A percentile compares a stretch with the other conserved stretches of the same genome.
These are phyloP conservation scores for Fratercula arctica DNA, from an alignment of 2,797 vertebrate species.

Conservation along the genomic window DNA sequence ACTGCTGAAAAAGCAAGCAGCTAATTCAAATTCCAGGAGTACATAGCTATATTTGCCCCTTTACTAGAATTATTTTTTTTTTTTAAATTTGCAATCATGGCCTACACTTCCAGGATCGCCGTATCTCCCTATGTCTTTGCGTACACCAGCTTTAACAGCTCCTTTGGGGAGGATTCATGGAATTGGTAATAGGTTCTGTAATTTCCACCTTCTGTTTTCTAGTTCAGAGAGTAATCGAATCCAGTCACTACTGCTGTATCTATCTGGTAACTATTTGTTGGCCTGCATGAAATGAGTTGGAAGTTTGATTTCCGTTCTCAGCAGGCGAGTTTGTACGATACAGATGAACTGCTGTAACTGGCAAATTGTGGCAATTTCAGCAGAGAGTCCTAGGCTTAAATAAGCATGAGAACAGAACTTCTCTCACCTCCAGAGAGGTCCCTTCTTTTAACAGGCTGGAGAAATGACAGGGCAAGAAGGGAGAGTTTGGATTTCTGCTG, in stretches of 20 bases:
- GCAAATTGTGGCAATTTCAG: conserved; percentile 51
- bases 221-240: conserved; percentile 41
- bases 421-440: not conserved
- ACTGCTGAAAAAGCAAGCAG: not conserved
- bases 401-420: not conserved
- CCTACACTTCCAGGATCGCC: not conserved
- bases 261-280: conserved; percentile 17
- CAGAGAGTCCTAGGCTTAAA: not conserved
- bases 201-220: conserved; percentile 53
- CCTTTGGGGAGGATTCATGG: not conserved
- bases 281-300: conserved; percentile 40
- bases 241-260: not conserved
- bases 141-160: not conserved
- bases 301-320: conserved; percentile 48
- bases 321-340: not conserved
- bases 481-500: not conserved
- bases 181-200: conserved; percentile 14
- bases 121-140: not conserved
- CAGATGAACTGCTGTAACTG: not conserved
- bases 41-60: not conserved
- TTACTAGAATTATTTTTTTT: not conserved
- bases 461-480: not conserved
- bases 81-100: not conserved
- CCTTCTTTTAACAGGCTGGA: not conserved
- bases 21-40: not conserved